These are phyloP conservation scores for Sycophila sp. DNA, from an alignment of 1,140 invertebrate genomes.

Conservation along the genomic window DNA sequence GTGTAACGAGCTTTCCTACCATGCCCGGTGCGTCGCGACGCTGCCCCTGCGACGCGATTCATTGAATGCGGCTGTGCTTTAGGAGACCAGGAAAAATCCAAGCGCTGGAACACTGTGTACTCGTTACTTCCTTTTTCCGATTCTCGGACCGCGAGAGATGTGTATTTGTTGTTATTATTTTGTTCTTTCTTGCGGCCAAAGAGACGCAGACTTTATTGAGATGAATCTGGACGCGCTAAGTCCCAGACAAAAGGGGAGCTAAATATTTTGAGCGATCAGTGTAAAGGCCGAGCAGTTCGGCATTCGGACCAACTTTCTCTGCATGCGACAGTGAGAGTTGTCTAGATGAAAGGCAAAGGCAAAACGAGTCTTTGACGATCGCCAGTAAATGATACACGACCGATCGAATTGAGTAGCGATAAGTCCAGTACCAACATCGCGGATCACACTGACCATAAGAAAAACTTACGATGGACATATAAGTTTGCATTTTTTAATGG, in stretches of 20 bases:
- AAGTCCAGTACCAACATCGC: too few relatives aligned
- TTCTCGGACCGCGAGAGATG: too few relatives aligned
- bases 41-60: too few relatives aligned
- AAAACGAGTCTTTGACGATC: neutral
- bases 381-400: neutral
- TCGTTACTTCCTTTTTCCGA: too few relatives aligned
- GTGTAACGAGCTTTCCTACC: too few relatives aligned
- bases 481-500: constrained; percentile 50
- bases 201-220: neutral
- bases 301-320: neutral
- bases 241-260: too few relatives aligned
- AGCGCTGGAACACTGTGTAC: too few relatives aligned
- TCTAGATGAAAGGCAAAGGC: too few relatives aligned
- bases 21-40: too few relatives aligned
- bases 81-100: too few relatives aligned
- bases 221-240: neutral
- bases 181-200: neutral
- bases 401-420: too few relatives aligned
- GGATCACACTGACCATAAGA: constrained; percentile 5
- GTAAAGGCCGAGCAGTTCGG: neutral
- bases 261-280: neutral
- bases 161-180: constrained; percentile 1
- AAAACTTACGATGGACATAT: constrained; percentile 23
- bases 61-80: too few relatives aligned
- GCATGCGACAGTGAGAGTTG: neutral